Evolutionary conservation across 2,113 vertebrate species (phyloP).

Genomic region (Tamias sibiricus): DNA sequence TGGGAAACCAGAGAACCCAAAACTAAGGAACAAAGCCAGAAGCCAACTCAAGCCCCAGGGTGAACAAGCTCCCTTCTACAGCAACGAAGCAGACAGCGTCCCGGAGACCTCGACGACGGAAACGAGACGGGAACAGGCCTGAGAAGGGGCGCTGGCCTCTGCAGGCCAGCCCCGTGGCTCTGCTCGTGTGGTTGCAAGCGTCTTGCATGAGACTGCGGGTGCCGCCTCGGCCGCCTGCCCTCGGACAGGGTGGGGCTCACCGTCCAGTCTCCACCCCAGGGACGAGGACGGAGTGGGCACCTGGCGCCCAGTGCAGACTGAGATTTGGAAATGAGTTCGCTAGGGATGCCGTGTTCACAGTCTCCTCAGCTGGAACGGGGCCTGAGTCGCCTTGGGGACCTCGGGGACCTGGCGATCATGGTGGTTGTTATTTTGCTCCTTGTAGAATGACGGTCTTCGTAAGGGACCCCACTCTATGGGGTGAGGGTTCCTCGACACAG

Average conservation of each 20-base stretch:
- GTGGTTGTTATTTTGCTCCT: neutral
- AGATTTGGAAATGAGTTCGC: neutral
- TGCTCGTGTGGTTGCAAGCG: neutral
- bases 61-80: neutral
- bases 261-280: neutral
- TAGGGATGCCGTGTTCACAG: neutral
- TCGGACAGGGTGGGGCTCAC: neutral
- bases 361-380: neutral
- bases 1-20: neutral
- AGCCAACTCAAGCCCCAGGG: neutral
- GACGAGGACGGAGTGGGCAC: neutral
- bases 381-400: slow-evolving; percentile 14
- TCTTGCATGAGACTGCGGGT: neutral
- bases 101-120: neutral
- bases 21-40: neutral
- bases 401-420: neutral
- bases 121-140: neutral
- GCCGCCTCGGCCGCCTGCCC: neutral
- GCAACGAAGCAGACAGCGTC: neutral
- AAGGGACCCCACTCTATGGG: neutral
- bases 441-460: neutral
- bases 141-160: neutral
- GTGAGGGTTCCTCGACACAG: neutral
- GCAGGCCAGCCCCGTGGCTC: neutral
- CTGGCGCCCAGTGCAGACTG: no score